A percentile compares a stretch with the other conserved stretches of the same genome.
Conservation (phyloP, 2,888 invertebrate genomes). For the Heliconius sara region DNA sequence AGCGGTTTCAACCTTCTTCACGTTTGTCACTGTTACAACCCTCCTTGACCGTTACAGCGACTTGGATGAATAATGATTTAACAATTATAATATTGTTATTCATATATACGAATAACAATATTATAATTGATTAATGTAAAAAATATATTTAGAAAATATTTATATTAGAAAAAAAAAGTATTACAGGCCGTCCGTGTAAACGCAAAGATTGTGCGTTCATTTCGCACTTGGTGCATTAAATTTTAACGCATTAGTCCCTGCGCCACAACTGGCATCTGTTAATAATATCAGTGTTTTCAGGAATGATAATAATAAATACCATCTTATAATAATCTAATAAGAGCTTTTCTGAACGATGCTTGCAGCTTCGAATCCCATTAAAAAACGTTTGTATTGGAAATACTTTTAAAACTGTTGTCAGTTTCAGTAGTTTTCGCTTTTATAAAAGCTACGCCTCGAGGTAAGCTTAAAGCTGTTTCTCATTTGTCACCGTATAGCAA, state of each 20-base stretch:
- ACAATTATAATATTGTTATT: no score
- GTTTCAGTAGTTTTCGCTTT: conserved; percentile 18
- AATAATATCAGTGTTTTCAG: no score
- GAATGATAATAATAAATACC: no score
- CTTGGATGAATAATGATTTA: not conserved
- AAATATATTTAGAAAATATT: not conserved
- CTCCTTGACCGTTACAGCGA: not conserved
- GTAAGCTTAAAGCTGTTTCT: conserved; percentile 1
- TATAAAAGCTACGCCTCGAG: conserved; percentile 16
- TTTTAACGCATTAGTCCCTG: not conserved
- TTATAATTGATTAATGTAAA: no score
- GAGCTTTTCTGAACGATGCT: not conserved
- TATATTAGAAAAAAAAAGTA: not conserved
- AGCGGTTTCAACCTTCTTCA: conserved; percentile 12
- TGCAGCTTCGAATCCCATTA: not conserved
- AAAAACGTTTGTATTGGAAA: not conserved
- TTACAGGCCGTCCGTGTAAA: not conserved
- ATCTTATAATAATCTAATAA: no score
- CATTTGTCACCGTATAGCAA: not conserved
- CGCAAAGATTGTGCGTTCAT: not conserved
- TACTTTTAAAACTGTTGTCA: conserved; percentile 15
- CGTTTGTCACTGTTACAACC: not conserved
- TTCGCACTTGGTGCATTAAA: not conserved
- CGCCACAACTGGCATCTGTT: no score
- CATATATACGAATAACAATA: no score